Conservation (phyloP, 2,888 invertebrate species). For the Drosophila aldrichi region DNA sequence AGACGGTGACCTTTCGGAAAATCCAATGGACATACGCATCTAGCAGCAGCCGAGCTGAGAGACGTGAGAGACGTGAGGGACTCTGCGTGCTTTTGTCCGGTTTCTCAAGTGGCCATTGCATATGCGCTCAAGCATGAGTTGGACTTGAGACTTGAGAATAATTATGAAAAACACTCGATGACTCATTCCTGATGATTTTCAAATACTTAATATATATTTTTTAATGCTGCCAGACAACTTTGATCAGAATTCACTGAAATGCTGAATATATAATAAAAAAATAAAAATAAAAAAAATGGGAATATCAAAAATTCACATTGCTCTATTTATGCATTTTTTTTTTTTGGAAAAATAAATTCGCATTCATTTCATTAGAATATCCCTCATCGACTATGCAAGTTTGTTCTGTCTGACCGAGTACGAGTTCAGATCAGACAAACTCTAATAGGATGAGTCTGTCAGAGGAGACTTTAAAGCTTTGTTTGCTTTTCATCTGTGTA, state of each 20-base stretch:
- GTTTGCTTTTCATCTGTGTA: no score
- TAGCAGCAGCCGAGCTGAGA: slow-evolving; percentile 13
- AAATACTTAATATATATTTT: not conserved
- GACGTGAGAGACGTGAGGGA: no score
- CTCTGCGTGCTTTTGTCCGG: slow-evolving; percentile 8
- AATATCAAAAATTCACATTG: not conserved
- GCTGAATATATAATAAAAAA: not conserved
- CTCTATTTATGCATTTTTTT: not conserved
- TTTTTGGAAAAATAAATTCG: no score
- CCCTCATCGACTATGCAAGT: no score
- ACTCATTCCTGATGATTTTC: not conserved
- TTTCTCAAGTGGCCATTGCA: slow-evolving; percentile 42
- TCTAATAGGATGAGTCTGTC: no score
- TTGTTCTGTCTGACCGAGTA: not conserved
- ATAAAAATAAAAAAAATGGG: not conserved
- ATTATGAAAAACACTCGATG: slow-evolving; percentile 4
- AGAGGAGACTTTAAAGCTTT: no score
- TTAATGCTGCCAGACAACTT: not conserved
- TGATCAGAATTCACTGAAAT: not conserved
- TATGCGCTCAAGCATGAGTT: slow-evolving; percentile 27
- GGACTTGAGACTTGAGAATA: not conserved
- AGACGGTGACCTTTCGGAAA: slow-evolving; percentile 59
- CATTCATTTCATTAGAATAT: no score
- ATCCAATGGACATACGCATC: slow-evolving; percentile 50
- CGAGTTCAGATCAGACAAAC: no score